Evolutionary conservation across 2,113 vertebrate genomes (phyloP).

Genomic region (Cryptotis parvus): DNA sequence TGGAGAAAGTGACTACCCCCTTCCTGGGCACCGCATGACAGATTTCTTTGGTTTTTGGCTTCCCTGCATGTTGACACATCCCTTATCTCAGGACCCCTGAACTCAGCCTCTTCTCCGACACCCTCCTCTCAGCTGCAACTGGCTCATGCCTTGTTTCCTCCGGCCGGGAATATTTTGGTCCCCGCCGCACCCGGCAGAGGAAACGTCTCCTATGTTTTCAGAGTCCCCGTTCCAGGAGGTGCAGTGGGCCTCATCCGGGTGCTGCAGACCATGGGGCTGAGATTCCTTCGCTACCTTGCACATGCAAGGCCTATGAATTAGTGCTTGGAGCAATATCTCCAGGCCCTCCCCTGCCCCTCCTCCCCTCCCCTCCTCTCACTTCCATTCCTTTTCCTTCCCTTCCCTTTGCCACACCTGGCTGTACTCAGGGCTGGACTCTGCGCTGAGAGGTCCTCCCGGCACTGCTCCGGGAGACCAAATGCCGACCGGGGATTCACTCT

Average conservation of each 20-base stretch:
- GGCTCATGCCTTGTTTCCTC: neutral
- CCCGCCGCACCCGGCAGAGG: neutral
- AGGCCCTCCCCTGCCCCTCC: neutral
- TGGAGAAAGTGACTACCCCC: neutral
- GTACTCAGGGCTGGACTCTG: too few species aligned
- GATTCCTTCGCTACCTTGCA: too few species aligned
- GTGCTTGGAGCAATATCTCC: neutral
- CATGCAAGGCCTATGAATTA: too few species aligned
- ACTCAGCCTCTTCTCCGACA: neutral
- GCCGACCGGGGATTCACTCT: too few species aligned
- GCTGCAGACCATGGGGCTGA: too few species aligned
- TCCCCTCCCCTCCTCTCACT: too few species aligned
- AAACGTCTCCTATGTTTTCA: neutral
- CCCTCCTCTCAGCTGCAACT: neutral
- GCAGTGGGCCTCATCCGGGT: too few species aligned
- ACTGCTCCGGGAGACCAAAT: too few species aligned
- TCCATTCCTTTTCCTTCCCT: neutral
- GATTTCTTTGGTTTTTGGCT: neutral
- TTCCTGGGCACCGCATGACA: neutral
- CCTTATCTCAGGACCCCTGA: slow-evolving; percentile 21
- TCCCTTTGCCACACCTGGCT: too few species aligned
- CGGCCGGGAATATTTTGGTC: neutral
- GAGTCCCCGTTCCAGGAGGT: too few species aligned
- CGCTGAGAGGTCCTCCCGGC: too few species aligned
- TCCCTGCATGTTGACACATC: neutral